Evolutionary conservation across 2,888 invertebrate genomes (phyloP), one percentile per base, ranked within the genome.

Genomic region (Cheilosia vernalis): DNA sequence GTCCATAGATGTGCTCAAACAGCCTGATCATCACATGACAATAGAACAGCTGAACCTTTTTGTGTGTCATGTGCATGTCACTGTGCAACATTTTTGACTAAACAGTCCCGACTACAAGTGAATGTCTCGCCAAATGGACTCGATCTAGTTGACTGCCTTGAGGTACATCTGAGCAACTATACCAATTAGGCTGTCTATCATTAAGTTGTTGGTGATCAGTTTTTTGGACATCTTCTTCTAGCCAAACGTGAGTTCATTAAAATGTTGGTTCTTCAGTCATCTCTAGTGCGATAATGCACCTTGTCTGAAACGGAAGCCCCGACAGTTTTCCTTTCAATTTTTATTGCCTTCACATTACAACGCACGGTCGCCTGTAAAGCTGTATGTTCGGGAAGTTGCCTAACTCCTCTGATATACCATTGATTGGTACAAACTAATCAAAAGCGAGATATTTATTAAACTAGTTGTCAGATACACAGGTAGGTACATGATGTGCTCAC

Each of bases 141-240:
- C 76, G 64, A 70, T 76, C 69, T 58, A 76, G 77, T 60, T 77
- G 70, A 72, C 64, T 77, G 55, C 82, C 77, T 77, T 82, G 82
- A 66, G 47, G 79, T 66, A 55, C 66, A 80, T 37, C 72, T 70
- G 40, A 70, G 53, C 47, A 60, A 61, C 49, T 58, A 44, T 17
- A 27, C 33, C 70, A 77, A 77, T 77, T 66, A 72, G 60, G 47
- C 60, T 64, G 77, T 81, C 76, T 15, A 60, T 79, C 73, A 73
- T 73, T 80, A 66, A 56, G 33, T 66, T 73, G 60, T 67, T 73
- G 47, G 60, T 37, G 60, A 73, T 64, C 44, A 51, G 40, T 58
- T 64, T 66, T 77, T 60, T 64, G 77, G 64, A 66, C 77, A 70
- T 82, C 77, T 77, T 70, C 70, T 76, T 74, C 17, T 13, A 74